phyloP scores from a whole-genome alignment of 2,888 invertebrate genomes.

The Ferrisia virgata region DNA sequence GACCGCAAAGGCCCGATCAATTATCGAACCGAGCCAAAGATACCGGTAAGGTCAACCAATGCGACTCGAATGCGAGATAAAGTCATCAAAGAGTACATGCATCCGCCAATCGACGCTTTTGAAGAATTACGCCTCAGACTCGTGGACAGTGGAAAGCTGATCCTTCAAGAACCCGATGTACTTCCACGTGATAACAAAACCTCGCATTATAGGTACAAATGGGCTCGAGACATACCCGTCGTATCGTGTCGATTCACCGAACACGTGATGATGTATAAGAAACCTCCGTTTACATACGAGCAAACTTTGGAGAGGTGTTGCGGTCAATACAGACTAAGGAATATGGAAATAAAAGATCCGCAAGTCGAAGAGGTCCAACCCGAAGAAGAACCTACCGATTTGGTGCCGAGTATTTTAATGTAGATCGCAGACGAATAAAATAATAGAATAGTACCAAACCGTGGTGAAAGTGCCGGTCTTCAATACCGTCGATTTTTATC shows the following conservation, averaged over 20 bases:
- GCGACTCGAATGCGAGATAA: conserved; percentile 32
- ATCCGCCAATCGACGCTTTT: background rate
- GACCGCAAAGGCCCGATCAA: background rate
- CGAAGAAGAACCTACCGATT: background rate
- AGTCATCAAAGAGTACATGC: conserved; percentile 24
- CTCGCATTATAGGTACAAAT: conserved; percentile 38
- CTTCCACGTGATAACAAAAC: conserved; percentile 30
- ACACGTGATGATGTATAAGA: conserved; percentile 39
- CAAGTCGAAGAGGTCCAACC: background rate
- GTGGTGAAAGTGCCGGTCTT: background rate
- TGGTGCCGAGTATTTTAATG: background rate
- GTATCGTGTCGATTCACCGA: conserved; percentile 43
- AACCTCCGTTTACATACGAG: conserved; percentile 39
- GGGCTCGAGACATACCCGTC: conserved; percentile 36
- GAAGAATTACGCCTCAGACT: background rate
- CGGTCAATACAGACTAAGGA: conserved; percentile 2
- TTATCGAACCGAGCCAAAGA: background rate
- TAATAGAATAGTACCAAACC: background rate
- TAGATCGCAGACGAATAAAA: background rate
- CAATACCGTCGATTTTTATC: background rate
- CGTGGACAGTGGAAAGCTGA: background rate
- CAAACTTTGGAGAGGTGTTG: background rate
- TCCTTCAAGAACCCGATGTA: conserved; percentile 1
- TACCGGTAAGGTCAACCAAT: conserved; percentile 10
- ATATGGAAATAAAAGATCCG: conserved; percentile 27